Base-by-base conservation (phyloP, 2,113 vertebrate species). In the Sander lucioperca region DNA sequence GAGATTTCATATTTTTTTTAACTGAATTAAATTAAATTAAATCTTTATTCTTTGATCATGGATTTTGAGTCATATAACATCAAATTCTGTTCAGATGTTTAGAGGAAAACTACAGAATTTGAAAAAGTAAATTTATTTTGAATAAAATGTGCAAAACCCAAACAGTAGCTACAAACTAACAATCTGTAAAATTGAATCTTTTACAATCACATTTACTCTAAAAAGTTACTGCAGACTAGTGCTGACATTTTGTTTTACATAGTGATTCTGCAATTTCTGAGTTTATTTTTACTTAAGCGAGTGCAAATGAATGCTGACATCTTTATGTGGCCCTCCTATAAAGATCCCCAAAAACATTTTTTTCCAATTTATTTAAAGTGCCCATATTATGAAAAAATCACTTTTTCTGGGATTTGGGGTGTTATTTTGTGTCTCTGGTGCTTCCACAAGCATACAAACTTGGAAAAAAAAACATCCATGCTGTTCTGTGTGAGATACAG, bases 241-340 rank as follows among this genome's bases (percentile, higher is more conserved):
- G n/a, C 23, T 30, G 12, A 10, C 47, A 23, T 50, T 54, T 39
- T 33, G 14, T 51, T 59, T 51, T 23, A 36, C 1, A 39, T 11
- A 39, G 56, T 56, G n/a, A 69, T 69, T 7, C 43, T 70, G 39
- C 39, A 74, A 83, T 87, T 83, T 86, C 27, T 50, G 59, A 14
- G 11, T 79, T 82, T 87, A 88, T 89, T 89, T 93, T 87, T 91
- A 90, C 43, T 53, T 25, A 66, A 67, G 27, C 54, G 39, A 65
- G 18, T 21, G 25, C 50, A 48, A 65, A 47, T 11, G n/a, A 59
- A 64, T 19, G 50, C 27, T 74, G 30, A 58, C 43, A 80, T 65
- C 23, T 39, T 27, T 12, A 68, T 84, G 45, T 62, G 5, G 10
- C 43, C 58, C 21, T 50, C n/a, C 13, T 27, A 56, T 57, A 19